These are phyloP conservation scores for Netelia fuscicornis DNA, from an alignment of 2,888 invertebrate genomes.

Conservation along the genomic window DNA sequence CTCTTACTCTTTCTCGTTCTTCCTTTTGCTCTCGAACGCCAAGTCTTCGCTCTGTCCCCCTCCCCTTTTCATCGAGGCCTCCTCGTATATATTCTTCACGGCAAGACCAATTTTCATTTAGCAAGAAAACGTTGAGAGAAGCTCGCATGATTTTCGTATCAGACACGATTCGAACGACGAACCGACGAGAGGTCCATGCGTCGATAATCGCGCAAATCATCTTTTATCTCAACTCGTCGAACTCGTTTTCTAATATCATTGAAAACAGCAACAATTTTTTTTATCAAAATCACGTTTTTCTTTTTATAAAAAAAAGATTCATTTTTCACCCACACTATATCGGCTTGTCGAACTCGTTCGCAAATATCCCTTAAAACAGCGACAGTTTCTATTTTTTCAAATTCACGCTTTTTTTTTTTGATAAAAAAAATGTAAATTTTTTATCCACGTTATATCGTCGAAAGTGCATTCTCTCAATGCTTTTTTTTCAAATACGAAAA, in stretches of 20 bases:
- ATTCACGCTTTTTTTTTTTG: not conserved
- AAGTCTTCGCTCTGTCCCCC: conserved; percentile 20
- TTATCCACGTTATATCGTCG: not conserved
- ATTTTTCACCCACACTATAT: no score
- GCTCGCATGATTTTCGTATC: not conserved
- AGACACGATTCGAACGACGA: not conserved
- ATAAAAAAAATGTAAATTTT: not conserved
- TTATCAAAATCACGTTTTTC: not conserved
- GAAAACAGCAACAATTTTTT: not conserved
- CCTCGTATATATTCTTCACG: conserved; percentile 6
- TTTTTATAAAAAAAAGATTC: not conserved
- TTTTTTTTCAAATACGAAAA: not conserved
- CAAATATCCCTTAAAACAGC: not conserved
- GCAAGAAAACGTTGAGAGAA: not conserved
- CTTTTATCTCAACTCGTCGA: not conserved
- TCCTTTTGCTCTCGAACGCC: conserved; percentile 1
- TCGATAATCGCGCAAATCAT: not conserved
- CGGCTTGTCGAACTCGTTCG: no score
- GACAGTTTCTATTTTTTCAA: not conserved
- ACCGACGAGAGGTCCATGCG: not conserved
- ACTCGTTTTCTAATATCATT: not conserved
- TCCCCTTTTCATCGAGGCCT: conserved; percentile 22
- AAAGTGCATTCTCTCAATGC: not conserved
- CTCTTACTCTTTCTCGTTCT: conserved; percentile 12
- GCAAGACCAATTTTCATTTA: conserved; percentile 16